Percentiles rank a stretch among this genome's conserved stretches.
Conservation (phyloP, 64 coral and sea anemone genomes). For the Pachyseris speciosa region DNA sequence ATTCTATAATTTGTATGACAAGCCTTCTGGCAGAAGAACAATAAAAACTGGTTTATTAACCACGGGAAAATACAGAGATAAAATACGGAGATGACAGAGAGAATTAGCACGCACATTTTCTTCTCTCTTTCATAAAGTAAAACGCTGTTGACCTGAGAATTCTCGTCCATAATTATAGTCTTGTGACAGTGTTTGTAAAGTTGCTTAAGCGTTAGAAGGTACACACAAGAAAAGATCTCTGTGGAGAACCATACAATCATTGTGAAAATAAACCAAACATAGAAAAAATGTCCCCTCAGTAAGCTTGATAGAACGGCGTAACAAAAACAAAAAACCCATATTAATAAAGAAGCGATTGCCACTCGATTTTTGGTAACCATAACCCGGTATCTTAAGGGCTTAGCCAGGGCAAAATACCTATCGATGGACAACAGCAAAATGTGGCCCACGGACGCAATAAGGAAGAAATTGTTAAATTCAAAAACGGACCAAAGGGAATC, state of each 20-base stretch:
- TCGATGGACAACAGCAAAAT: slow-evolving; percentile 46
- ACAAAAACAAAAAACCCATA: not conserved
- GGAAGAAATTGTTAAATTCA: not conserved
- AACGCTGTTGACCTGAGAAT: not conserved
- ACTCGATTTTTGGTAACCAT: not conserved
- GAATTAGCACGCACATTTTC: not conserved
- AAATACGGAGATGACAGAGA: not conserved
- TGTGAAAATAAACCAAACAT: not conserved
- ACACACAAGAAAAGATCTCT: not conserved
- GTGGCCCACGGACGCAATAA: not conserved
- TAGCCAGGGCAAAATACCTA: slow-evolving; percentile 4
- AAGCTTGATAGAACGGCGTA: not conserved
- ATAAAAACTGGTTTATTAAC: not conserved
- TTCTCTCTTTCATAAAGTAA: not conserved
- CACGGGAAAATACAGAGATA: not conserved
- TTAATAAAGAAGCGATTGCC: not conserved
- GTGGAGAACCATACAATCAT: not conserved
- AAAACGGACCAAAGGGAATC: not conserved
- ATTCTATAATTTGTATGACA: not conserved
- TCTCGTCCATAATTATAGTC: not conserved
- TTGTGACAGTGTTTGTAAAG: not conserved
- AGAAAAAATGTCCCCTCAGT: no score
- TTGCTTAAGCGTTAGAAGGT: not conserved
- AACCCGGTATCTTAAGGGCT: slow-evolving; percentile 10
- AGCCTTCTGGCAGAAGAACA: not conserved